Percentiles rank a stretch among this genome's conserved stretches.
Conservation (phyloP, 1,140 invertebrate genomes). For the Mactra quadrangularis region DNA sequence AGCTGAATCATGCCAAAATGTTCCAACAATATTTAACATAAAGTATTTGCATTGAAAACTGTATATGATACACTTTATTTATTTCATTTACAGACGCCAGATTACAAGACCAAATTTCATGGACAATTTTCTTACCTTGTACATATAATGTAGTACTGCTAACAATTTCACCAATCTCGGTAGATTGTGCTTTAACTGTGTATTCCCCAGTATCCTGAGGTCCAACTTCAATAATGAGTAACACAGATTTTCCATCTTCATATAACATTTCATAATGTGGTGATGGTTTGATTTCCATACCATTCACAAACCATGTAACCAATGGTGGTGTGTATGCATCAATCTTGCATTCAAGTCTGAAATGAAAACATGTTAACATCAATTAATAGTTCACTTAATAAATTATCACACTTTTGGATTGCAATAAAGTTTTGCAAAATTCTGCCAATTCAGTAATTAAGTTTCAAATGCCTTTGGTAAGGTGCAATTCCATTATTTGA, state of each 20-base stretch:
- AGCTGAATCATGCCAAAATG: too few relatives aligned
- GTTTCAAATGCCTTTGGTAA: too few relatives aligned
- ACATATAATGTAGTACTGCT: constrained; percentile 82
- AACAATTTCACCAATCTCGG: constrained; percentile 91
- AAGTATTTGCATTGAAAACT: too few relatives aligned
- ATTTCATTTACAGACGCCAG: too few relatives aligned
- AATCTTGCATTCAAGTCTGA: constrained; percentile 81
- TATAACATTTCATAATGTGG: constrained; percentile 82
- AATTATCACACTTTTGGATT: too few relatives aligned
- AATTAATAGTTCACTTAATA: too few relatives aligned
- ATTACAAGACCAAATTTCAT: too few relatives aligned
- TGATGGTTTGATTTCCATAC: constrained; percentile 82
- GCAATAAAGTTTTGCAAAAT: too few relatives aligned
- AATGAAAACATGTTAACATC: constrained; percentile 37
- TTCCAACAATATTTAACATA: too few relatives aligned
- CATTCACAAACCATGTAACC: constrained; percentile 83
- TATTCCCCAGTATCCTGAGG: constrained; percentile 97
- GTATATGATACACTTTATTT: too few relatives aligned
- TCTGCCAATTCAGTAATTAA: too few relatives aligned
- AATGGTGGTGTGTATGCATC: constrained; percentile 79
- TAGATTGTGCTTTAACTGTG: constrained; percentile 94
- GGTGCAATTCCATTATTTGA: too few relatives aligned
- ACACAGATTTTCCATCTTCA: constrained; percentile 78
- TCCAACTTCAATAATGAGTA: constrained; percentile 92
- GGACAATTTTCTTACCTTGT: constrained; percentile 81